Percentiles rank a stretch among this genome's conserved stretches.
phyloP scores from a whole-genome alignment of 2,888 invertebrate genomes.

The Drosophila cognata region DNA sequence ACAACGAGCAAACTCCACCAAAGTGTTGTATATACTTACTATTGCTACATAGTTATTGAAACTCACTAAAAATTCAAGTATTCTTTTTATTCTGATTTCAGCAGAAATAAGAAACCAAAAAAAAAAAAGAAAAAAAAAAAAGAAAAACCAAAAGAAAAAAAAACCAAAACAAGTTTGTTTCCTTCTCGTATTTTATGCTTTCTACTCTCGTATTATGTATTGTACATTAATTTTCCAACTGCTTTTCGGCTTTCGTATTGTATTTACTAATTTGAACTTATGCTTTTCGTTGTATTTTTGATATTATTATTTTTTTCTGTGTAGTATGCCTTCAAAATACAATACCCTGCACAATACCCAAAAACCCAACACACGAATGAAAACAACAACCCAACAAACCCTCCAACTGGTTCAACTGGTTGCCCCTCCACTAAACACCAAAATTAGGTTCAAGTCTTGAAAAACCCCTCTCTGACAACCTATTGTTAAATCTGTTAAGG shows the following conservation, averaged over 20 bases:
- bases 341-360: constrained; percentile 31
- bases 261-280: constrained; percentile 54
- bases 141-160: constrained; percentile 18
- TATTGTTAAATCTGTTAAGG: constrained; percentile 3
- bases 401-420: constrained; percentile 21
- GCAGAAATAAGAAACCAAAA: constrained; percentile 62
- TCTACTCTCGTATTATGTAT: constrained; percentile 39
- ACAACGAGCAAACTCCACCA: constrained; percentile 31
- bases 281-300: constrained; percentile 38
- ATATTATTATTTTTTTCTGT: constrained; percentile 29
- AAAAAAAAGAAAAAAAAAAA: constrained; percentile 20
- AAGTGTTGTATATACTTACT: constrained; percentile 20
- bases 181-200: constrained; percentile 44
- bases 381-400: neutral
- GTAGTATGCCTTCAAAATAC: constrained; percentile 41
- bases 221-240: constrained; percentile 35
- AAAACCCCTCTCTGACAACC: neutral
- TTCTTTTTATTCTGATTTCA: constrained; percentile 77
- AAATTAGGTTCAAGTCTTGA: constrained; percentile 16
- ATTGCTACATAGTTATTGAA: constrained; percentile 20
- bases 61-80: constrained; percentile 63
- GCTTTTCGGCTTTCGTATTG: constrained; percentile 65
- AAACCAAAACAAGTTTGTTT: constrained; percentile 46
- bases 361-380: constrained; percentile 35
- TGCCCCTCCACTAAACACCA: constrained; percentile 21